Conservation (phyloP, 2,888 invertebrate species). For the Brassicogethes aeneus region DNA sequence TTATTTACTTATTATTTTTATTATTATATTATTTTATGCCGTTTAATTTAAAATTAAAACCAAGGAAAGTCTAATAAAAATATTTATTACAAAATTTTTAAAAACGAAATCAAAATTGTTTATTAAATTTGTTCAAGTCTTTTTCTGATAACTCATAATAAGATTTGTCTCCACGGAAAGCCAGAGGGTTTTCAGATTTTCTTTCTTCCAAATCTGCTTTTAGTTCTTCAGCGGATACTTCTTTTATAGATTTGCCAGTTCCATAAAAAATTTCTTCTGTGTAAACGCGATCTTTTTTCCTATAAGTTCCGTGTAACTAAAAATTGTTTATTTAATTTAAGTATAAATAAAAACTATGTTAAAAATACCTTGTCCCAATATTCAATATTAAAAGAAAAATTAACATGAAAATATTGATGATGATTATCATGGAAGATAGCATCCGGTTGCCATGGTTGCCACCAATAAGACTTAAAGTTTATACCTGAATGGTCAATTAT, state of each 20-base stretch:
- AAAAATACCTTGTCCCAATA: constrained; percentile 56
- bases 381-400: constrained; percentile 64
- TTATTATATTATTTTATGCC: too few relatives aligned
- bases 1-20: too few relatives aligned
- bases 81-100: too few relatives aligned
- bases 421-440: constrained; percentile 70
- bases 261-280: constrained; percentile 60
- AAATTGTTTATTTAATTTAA: constrained; percentile 18
- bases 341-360: not conserved
- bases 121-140: constrained; percentile 4
- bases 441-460: constrained; percentile 70
- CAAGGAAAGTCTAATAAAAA: too few relatives aligned
- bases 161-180: constrained; percentile 37
- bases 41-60: too few relatives aligned
- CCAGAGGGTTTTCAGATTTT: constrained; percentile 42
- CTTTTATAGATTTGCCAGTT: constrained; percentile 43
- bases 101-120: too few relatives aligned
- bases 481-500: constrained; percentile 70
- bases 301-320: constrained; percentile 60
- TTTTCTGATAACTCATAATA: constrained; percentile 29
- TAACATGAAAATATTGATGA: constrained; percentile 70
- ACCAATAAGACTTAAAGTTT: constrained; percentile 62
- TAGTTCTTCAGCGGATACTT: constrained; percentile 44
- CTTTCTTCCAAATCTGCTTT: constrained; percentile 42
- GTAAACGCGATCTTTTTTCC: constrained; percentile 54